A percentile compares a stretch with the other conserved stretches of the same genome.
phyloP scores from a whole-genome alignment of 2,888 invertebrate genomes.

The Mallateleia sp. region DNA sequence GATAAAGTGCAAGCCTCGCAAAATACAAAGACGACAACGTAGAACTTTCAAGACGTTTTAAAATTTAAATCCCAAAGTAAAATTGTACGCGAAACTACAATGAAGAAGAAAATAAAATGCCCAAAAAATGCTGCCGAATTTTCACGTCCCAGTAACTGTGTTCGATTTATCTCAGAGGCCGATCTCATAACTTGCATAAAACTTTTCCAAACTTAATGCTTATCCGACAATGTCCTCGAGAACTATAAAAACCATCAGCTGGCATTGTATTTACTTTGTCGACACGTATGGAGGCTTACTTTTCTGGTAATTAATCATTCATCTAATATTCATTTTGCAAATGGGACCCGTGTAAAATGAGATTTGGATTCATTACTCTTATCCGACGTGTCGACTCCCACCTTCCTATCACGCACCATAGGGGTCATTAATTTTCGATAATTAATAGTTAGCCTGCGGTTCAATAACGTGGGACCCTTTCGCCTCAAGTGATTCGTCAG shows the following conservation, averaged over 20 bases:
- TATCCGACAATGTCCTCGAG: not conserved
- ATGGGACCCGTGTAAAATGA: constrained; percentile 58
- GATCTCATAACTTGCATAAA: constrained; percentile 40
- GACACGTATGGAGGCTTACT: constrained; percentile 29
- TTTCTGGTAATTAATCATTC: constrained; percentile 58
- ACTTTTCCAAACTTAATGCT: constrained; percentile 19
- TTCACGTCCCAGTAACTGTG: constrained; percentile 17
- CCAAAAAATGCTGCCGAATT: constrained; percentile 16
- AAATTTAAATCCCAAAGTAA: constrained; percentile 14
- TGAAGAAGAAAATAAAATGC: constrained; percentile 18
- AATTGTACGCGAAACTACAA: not conserved
- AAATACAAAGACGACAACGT: not conserved
- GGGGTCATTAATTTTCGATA: constrained; percentile 74
- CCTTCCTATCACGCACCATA: constrained; percentile 33
- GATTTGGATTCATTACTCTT: constrained; percentile 68
- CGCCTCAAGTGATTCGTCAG: constrained; percentile 53
- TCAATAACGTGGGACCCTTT: constrained; percentile 67
- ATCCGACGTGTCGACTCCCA: constrained; percentile 63
- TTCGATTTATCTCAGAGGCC: constrained; percentile 30
- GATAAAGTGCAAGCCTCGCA: constrained; percentile 17
- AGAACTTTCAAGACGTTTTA: constrained; percentile 32
- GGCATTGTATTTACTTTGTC: constrained; percentile 34
- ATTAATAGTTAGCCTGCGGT: constrained; percentile 77
- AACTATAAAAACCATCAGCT: constrained; percentile 24
- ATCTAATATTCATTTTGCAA: constrained; percentile 66